Percentiles rank a stretch among this genome's conserved stretches.
phyloP scores from a whole-genome alignment of 2,113 vertebrate genomes.

The Desmodus rotundus region DNA sequence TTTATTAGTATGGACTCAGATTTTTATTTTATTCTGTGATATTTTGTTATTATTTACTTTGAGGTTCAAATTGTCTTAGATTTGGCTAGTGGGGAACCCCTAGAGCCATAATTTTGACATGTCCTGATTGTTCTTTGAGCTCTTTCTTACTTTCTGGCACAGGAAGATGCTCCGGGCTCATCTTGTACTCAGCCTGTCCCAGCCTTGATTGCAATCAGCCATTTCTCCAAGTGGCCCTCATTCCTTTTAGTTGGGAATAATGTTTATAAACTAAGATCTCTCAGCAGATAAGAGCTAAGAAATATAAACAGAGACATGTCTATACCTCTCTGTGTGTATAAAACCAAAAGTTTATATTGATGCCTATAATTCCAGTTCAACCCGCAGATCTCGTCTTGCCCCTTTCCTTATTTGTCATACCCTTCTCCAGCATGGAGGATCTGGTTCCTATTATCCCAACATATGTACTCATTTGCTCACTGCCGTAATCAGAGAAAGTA shows the following conservation, averaged over 20 bases:
- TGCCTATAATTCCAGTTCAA: not conserved
- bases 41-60: conserved; percentile 3
- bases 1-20: not conserved
- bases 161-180: not conserved
- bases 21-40: conserved; percentile 21
- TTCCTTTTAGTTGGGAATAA: conserved; percentile 1
- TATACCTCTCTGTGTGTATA: not conserved
- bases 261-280: conserved; percentile 2
- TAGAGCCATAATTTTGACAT: not conserved
- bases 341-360: not conserved
- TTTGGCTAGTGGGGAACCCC: not conserved
- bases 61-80: not conserved
- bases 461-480: not conserved
- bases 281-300: not conserved
- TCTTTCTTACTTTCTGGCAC: not conserved
- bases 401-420: not conserved
- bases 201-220: not conserved
- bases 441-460: not conserved
- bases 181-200: not conserved
- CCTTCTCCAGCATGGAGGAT: not conserved
- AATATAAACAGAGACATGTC: not conserved
- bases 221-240: not conserved
- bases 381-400: not conserved
- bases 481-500: conserved; percentile 13
- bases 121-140: not conserved